Base-by-base conservation (phyloP, 1,140 invertebrate species). In the Drosophila athabasca region DNA sequence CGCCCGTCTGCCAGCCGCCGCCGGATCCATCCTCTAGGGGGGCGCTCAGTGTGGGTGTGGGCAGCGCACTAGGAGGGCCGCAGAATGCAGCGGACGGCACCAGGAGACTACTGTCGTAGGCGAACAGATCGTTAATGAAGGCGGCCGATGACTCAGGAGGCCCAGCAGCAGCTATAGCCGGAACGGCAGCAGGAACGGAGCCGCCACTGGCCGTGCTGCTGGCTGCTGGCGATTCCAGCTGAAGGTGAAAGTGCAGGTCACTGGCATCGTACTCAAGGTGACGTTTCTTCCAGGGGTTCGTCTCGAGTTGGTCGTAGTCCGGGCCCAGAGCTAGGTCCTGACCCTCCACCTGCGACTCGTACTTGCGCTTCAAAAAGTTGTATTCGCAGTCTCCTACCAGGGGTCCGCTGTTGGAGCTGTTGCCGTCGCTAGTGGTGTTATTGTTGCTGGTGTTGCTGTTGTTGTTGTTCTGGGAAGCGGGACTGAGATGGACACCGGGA, bases 101-200 rank as follows among this genome's bases (percentile, higher is more conserved):
- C 48, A 91, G 52, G 0, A 91, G 71, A 51, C 74, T 87, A 62
- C 59, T 76, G 31, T 91, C 90, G 26, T 90, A 91, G 65, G 84
- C 85, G 44, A 91, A 91, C 3, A 91, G 60, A 77, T 91, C 90
- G 46, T 91, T 90, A 24, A 91, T 91, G 24, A 90, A 91, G 11
- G 88, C 60, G 24, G 66, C 59, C 3, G 58, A 24, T 17, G 52
- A 44, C n/a, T 51, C 35, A 5, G 35, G 39, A 2, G 24, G 15
- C 2, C 17, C 35, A 19, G 45, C 44, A 26, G 17, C 49, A 3
- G 13, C 3, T 31, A 31, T 31, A 31, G 29, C 3, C 9, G 31
- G 9, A 35, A 35, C 9, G 9, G 31, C 8, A 11, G 31, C 3
- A 13, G 52, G 31, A 39, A 24, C 9, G 41, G 35, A 15, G 17